Percentiles rank a stretch among this genome's conserved stretches.
phyloP scores from a whole-genome alignment of 2,113 vertebrate genomes.

The Paedocypris sp. region DNA sequence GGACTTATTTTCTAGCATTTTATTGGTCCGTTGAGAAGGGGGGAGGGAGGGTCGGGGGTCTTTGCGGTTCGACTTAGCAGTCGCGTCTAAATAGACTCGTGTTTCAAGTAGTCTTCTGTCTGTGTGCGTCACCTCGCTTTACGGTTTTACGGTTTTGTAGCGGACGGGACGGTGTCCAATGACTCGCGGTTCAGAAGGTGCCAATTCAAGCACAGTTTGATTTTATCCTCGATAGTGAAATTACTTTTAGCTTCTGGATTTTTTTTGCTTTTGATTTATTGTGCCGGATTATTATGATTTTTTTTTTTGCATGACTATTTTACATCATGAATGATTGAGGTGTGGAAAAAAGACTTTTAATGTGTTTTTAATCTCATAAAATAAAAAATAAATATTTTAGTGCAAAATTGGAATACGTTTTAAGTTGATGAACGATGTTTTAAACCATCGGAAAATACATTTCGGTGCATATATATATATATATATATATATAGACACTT shows the following conservation, averaged over 20 bases:
- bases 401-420: too few species aligned
- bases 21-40: slow-evolving; percentile 5
- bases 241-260: too few species aligned
- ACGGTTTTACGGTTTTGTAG: slow-evolving; percentile 29
- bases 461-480: too few species aligned
- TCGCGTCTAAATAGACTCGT: slow-evolving; percentile 12
- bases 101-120: slow-evolving; percentile 27
- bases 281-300: neutral
- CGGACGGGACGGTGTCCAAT: neutral
- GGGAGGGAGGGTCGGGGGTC: slow-evolving; percentile 2
- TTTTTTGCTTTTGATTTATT: neutral
- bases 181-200: neutral
- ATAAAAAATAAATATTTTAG: too few species aligned
- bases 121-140: slow-evolving; percentile 22
- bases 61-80: slow-evolving; percentile 17
- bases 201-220: neutral
- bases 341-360: slow-evolving; percentile 1
- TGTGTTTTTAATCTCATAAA: too few species aligned
- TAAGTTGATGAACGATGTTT: too few species aligned
- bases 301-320: neutral
- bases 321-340: neutral
- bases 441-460: too few species aligned
- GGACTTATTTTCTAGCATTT: slow-evolving; percentile 23
- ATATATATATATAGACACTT: too few species aligned
- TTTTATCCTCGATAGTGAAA: too few species aligned